These are phyloP conservation scores for Drosophila carrolli DNA, from an alignment of 1,140 invertebrate genomes.

Conservation along the genomic window DNA sequence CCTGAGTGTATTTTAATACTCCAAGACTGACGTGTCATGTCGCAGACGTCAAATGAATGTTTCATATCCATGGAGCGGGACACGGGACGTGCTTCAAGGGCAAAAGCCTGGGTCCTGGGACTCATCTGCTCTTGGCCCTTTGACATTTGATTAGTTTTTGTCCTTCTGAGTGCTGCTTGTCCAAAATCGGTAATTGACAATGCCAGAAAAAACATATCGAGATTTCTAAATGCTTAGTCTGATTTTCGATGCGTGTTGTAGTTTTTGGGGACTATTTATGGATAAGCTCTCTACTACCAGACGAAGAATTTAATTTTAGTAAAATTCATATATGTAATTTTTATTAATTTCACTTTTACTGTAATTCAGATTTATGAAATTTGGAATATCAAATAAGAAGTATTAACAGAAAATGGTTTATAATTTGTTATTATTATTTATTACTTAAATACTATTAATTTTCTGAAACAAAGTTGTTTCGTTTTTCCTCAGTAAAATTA, in stretches of 20 bases:
- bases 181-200: slow-evolving; percentile 71
- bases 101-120: slow-evolving; percentile 13
- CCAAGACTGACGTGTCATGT: slow-evolving; percentile 59
- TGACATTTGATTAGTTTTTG: slow-evolving; percentile 79
- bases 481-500: no score
- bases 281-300: slow-evolving; percentile 15
- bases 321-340: no score
- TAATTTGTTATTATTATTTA: neutral
- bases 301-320: neutral
- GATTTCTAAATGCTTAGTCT: neutral
- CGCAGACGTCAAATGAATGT: slow-evolving; percentile 79
- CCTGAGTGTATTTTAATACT: slow-evolving; percentile 4
- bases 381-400: no score
- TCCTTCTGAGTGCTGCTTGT: slow-evolving; percentile 43
- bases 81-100: slow-evolving; percentile 23
- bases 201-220: slow-evolving; percentile 34
- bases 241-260: slow-evolving; percentile 53
- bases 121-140: slow-evolving; percentile 57
- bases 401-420: neutral
- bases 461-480: no score
- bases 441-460: no score
- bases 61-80: slow-evolving; percentile 56
- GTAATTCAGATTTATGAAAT: no score
- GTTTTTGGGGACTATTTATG: slow-evolving; percentile 54
- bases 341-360: no score